Evolutionary conservation across 2,797 vertebrate genomes (phyloP).

Genomic region (Acrossocheilus fasciatus): DNA sequence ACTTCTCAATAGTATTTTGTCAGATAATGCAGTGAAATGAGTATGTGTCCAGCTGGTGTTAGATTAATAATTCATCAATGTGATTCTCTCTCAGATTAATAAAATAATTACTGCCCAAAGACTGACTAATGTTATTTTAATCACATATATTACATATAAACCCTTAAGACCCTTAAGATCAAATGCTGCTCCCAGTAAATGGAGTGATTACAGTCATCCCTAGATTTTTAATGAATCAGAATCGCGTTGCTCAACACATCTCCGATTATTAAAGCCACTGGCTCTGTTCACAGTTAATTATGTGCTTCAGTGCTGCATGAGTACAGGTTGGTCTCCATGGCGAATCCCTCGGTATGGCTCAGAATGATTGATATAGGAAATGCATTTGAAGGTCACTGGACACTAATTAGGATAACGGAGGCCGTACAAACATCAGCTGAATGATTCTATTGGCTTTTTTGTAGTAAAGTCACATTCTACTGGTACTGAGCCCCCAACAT

Average conservation of each 20-base stretch:
- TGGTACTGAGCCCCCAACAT: not conserved
- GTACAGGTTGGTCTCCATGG: not conserved
- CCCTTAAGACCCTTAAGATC: not conserved
- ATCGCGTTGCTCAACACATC: not conserved
- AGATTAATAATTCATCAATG: not conserved
- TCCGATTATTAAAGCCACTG: constrained; percentile 1
- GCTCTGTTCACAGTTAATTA: constrained; percentile 17
- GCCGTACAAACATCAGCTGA: not conserved
- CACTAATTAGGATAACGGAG: not conserved
- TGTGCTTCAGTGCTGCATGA: not conserved
- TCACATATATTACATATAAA: not conserved
- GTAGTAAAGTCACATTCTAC: not conserved
- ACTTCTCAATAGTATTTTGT: not conserved
- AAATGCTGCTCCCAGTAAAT: constrained; percentile 10
- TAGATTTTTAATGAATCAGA: constrained; percentile 13
- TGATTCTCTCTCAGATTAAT: not conserved
- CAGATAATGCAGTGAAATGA: not conserved
- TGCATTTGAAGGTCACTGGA: constrained; percentile 32
- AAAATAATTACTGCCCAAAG: not conserved
- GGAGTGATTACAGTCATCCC: not conserved
- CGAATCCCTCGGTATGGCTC: not conserved
- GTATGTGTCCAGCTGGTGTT: not conserved
- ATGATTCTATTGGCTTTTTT: not conserved
- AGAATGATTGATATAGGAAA: constrained; percentile 29
- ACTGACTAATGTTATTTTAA: not conserved